Percentiles rank a stretch among this genome's conserved stretches.
Evolutionary conservation across 2,113 vertebrate species (phyloP).

Genomic region (Eretmochelys imbricata): DNA sequence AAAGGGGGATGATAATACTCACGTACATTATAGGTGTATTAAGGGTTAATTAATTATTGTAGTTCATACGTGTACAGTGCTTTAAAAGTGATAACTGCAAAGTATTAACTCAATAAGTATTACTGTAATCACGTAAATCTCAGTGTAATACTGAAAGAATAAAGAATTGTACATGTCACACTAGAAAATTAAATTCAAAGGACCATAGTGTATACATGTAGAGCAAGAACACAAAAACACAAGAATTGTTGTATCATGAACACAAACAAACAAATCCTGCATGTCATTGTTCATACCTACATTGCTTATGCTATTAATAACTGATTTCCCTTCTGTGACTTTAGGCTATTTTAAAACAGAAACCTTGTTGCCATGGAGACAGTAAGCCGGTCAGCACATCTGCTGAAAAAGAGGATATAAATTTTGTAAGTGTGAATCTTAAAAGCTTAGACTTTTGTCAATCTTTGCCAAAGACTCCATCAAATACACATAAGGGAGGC

Average conservation of each 20-base stretch:
- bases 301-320: constrained; percentile 73
- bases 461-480: neutral
- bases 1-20: neutral
- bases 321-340: constrained; percentile 70
- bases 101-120: neutral
- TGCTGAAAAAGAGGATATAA: constrained; percentile 51
- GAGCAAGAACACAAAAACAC: neutral
- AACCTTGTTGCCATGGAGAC: constrained; percentile 81
- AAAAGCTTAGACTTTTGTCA: constrained; percentile 6
- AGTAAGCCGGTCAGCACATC: constrained; percentile 75
- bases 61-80: rapidly evolving
- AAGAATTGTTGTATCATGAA: constrained; percentile 36
- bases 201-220: neutral
- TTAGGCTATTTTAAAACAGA: constrained; percentile 68
- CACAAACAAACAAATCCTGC: constrained; percentile 54
- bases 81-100: neutral
- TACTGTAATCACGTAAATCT: neutral
- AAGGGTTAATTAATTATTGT: neutral
- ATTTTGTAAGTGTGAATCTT: constrained; percentile 34
- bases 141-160: rapidly evolving
- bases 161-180: constrained; percentile 6
- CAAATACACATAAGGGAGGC: neutral
- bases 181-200: neutral
- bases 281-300: constrained; percentile 39
- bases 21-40: rapidly evolving